Conservation (phyloP, 2,888 invertebrate genomes). For the Pachliopta kotzebuea region DNA sequence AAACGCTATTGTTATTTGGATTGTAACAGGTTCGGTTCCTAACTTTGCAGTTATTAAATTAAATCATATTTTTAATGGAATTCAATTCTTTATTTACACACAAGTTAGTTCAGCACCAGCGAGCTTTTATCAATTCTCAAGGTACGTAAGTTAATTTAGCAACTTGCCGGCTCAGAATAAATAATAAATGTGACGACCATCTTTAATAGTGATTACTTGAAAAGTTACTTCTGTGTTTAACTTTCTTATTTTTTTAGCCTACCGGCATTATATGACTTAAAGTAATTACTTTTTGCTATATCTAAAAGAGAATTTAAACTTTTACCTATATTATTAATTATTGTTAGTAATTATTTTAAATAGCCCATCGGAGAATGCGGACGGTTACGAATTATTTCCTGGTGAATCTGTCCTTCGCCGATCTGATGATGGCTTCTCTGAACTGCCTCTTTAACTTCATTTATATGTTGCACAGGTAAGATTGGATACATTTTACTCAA, state of each 20-base stretch:
- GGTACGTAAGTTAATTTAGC: neutral
- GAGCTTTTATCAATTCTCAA: neutral
- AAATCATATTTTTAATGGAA: too few species aligned
- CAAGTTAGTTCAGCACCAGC: too few species aligned
- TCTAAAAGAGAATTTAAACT: too few species aligned
- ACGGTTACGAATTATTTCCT: constrained; percentile 96
- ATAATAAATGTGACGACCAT: neutral
- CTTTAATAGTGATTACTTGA: neutral
- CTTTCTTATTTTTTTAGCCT: neutral
- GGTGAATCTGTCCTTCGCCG: constrained; percentile 93
- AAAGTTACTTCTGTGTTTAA: neutral
- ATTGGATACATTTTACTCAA: neutral
- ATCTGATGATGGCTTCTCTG: constrained; percentile 91
- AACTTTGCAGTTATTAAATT: too few species aligned
- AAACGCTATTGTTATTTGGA: constrained; percentile 96
- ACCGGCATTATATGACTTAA: too few species aligned
- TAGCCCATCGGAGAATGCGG: constrained; percentile 91
- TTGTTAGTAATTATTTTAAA: constrained; percentile 15
- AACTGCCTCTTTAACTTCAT: constrained; percentile 95
- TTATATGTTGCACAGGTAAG: constrained; percentile 90
- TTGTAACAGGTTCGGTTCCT: constrained; percentile 85
- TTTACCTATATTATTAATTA: neutral
- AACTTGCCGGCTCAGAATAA: neutral
- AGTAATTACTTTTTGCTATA: too few species aligned
- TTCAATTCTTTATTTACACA: too few species aligned